These are phyloP conservation scores for Diogma glabrata DNA, from an alignment of 2,888 invertebrate species.

Conservation along the genomic window DNA sequence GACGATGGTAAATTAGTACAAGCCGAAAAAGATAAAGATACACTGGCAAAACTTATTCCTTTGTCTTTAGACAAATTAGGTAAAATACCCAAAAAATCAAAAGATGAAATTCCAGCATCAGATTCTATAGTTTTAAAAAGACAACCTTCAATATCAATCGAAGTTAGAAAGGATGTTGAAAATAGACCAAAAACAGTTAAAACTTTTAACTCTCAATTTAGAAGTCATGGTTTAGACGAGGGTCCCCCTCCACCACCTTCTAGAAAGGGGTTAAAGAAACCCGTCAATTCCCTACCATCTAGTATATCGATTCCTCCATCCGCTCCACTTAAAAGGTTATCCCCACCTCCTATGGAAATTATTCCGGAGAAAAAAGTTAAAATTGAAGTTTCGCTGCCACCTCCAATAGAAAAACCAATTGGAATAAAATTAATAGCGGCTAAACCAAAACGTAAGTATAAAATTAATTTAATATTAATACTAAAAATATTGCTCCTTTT, in stretches of 20 bases:
- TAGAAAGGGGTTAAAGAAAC: constrained; percentile 51
- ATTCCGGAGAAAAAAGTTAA: constrained; percentile 68
- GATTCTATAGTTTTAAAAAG: constrained; percentile 33
- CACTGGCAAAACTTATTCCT: constrained; percentile 51
- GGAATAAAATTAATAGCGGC: constrained; percentile 77
- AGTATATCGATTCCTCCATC: constrained; percentile 21
- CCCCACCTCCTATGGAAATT: constrained; percentile 26
- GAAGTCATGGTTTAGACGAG: constrained; percentile 82
- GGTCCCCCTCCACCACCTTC: constrained; percentile 79
- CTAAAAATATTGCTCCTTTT: too few relatives aligned
- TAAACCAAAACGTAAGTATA: constrained; percentile 83
- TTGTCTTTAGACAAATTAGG: constrained; percentile 62
- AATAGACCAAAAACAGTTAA: constrained; percentile 81
- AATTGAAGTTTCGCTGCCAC: constrained; percentile 42
- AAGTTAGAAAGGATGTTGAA: constrained; percentile 59
- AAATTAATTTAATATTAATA: background rate
- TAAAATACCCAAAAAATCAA: constrained; percentile 63
- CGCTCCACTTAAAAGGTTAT: constrained; percentile 25
- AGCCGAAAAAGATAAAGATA: constrained; percentile 55
- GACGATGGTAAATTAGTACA: constrained; percentile 39
- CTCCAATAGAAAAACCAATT: constrained; percentile 57
- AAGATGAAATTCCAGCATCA: constrained; percentile 29
- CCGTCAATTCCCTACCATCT: constrained; percentile 26
- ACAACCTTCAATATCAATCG: constrained; percentile 70
- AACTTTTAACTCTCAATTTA: constrained; percentile 80